Conservation (phyloP, 2,888 invertebrate genomes). For the Zygaena filipendulae region DNA sequence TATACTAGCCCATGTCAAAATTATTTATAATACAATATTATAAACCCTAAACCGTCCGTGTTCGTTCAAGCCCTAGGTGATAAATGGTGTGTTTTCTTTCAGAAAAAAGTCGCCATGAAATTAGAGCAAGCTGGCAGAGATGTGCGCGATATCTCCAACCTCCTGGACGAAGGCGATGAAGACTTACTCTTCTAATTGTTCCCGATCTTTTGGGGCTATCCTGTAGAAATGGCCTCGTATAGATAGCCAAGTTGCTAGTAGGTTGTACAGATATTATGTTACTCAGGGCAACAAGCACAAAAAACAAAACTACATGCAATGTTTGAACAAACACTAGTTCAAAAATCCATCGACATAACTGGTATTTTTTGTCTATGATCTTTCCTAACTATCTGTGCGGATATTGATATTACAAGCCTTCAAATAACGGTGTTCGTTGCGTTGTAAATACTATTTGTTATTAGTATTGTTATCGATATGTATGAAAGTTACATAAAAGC, state of each 20-base stretch:
- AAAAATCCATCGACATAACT: too few relatives aligned
- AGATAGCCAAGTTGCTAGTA: constrained; percentile 6
- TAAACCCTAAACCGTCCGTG: too few relatives aligned
- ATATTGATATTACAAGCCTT: constrained; percentile 54
- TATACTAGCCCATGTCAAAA: too few relatives aligned
- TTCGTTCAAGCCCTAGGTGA: too few relatives aligned
- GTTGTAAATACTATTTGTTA: constrained; percentile 52
- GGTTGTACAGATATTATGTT: constrained; percentile 7
- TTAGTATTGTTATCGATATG: constrained; percentile 20
- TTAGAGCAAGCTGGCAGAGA: constrained; percentile 28
- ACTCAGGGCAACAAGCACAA: constrained; percentile 4
- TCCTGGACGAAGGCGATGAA: constrained; percentile 90
- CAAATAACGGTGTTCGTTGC: constrained; percentile 42
- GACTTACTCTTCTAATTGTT: constrained; percentile 84
- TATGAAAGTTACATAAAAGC: too few relatives aligned
- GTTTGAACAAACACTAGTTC: too few relatives aligned
- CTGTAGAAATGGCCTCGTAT: constrained; percentile 3
- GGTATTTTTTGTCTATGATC: too few relatives aligned
- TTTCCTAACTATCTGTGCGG: too few relatives aligned
- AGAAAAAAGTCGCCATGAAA: constrained; percentile 38
- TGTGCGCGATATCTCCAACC: constrained; percentile 68
- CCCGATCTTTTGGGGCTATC: too few relatives aligned
- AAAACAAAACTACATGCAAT: too few relatives aligned
- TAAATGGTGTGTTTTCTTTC: too few relatives aligned
- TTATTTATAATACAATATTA: too few relatives aligned